phyloP scores from a whole-genome alignment of 2,797 vertebrate genomes.

The Glyptemys insculpta region DNA sequence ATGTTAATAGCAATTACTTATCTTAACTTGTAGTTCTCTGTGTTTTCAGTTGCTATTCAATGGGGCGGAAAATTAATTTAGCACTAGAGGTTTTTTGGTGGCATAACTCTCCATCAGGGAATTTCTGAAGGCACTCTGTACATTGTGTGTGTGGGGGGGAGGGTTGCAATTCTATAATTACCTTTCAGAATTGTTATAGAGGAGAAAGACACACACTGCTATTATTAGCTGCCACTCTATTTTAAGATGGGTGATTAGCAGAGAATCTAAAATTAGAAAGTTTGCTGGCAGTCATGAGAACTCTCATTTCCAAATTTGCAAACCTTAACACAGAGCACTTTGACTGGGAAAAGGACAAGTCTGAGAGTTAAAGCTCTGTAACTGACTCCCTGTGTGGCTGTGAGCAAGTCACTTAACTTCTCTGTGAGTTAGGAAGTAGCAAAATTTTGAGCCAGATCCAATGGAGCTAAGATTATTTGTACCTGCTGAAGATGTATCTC shows the following conservation, averaged over 20 bases:
- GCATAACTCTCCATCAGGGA: slow-evolving; percentile 15
- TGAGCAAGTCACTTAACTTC: background rate
- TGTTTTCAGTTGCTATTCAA: slow-evolving; percentile 38
- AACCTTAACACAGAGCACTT: slow-evolving; percentile 44
- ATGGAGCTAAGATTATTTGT: background rate
- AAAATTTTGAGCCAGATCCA: background rate
- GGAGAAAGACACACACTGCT: slow-evolving; percentile 52
- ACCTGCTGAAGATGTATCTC: background rate
- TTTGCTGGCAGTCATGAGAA: slow-evolving; percentile 59
- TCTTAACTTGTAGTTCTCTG: slow-evolving; percentile 36
- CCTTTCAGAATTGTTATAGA: slow-evolving; percentile 43
- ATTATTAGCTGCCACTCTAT: slow-evolving; percentile 42
- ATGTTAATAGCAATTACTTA: slow-evolving; percentile 47
- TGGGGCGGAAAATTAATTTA: slow-evolving; percentile 41
- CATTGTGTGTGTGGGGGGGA: background rate
- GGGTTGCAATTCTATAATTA: slow-evolving; percentile 57
- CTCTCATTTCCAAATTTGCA: slow-evolving; percentile 36
- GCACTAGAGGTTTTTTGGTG: slow-evolving; percentile 39
- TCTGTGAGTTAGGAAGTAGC: background rate
- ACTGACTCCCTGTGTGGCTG: background rate
- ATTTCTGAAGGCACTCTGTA: slow-evolving; percentile 42
- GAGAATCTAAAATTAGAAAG: slow-evolving; percentile 66
- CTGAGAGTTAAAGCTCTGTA: background rate
- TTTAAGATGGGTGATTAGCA: slow-evolving; percentile 64
- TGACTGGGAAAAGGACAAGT: slow-evolving; percentile 11